phyloP scores from a whole-genome alignment of 2,113 vertebrate species.

The Cervus canadensis region DNA sequence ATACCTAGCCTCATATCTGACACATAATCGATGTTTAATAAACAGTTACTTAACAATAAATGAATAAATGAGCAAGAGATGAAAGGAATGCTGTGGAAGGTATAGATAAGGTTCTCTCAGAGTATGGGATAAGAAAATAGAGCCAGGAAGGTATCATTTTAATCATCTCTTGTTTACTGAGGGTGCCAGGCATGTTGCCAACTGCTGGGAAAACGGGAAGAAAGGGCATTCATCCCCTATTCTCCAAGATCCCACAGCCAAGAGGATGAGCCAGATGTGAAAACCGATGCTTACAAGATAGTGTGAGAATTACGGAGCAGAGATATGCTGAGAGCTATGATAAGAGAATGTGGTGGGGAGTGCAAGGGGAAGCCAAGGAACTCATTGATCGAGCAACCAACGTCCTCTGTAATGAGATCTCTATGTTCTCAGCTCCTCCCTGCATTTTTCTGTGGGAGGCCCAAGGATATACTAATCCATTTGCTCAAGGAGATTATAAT shows the following conservation, averaged over 20 bases:
- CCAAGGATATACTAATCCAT: not conserved
- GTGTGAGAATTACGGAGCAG: not conserved
- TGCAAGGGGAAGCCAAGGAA: not conserved
- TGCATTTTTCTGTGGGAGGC: not conserved
- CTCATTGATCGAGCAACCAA: not conserved
- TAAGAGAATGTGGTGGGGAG: not conserved
- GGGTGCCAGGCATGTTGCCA: not conserved
- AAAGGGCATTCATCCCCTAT: not conserved
- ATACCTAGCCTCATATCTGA: not conserved
- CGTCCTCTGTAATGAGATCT: not conserved
- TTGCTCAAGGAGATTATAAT: not conserved
- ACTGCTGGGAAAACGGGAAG: not conserved
- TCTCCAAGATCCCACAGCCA: not conserved
- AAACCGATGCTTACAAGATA: constrained; percentile 29
- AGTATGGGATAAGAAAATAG: not conserved
- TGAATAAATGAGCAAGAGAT: not conserved
- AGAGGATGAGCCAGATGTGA: constrained; percentile 11
- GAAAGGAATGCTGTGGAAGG: not conserved
- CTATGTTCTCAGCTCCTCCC: not conserved
- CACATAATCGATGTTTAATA: constrained; percentile 10
- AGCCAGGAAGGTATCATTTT: not conserved
- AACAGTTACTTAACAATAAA: constrained; percentile 22
- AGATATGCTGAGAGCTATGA: not conserved
- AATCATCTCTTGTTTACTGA: not conserved
- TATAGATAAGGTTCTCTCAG: not conserved